phyloP scores from a whole-genome alignment of 2,888 invertebrate species.

The Lepidocyrtoides sp. region DNA sequence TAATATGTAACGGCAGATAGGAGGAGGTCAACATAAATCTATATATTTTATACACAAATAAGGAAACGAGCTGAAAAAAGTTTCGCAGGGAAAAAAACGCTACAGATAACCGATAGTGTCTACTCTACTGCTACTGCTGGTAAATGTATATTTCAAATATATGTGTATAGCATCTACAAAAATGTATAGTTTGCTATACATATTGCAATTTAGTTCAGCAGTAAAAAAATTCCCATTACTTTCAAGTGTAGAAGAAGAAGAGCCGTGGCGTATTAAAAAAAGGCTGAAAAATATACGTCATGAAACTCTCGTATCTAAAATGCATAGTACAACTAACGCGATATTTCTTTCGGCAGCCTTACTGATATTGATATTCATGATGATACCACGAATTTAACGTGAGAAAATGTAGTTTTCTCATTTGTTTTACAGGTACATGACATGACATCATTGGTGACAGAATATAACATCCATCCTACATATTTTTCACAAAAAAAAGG shows the following conservation, averaged over 20 bases:
- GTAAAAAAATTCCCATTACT: constrained; percentile 62
- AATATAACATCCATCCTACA: constrained; percentile 25
- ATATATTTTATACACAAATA: constrained; percentile 33
- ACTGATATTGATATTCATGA: constrained; percentile 10
- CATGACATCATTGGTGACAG: constrained; percentile 37
- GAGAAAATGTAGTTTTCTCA: constrained; percentile 44
- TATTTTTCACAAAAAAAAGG: constrained; percentile 19
- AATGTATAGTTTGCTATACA: no score
- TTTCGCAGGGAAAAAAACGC: constrained; percentile 15
- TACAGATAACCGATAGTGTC: constrained; percentile 3
- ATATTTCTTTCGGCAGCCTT: background rate
- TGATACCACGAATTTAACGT: constrained; percentile 50
- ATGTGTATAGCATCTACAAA: constrained; percentile 6
- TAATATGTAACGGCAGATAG: constrained; percentile 26
- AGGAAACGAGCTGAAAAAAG: constrained; percentile 23
- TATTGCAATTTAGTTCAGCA: constrained; percentile 25
- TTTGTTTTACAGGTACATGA: constrained; percentile 43
- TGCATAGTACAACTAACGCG: constrained; percentile 10
- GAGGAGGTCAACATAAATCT: constrained; percentile 37
- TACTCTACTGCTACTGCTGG: background rate
- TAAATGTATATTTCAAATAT: background rate
- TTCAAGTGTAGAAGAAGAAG: constrained; percentile 51
- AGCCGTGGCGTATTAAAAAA: constrained; percentile 32
- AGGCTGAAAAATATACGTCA: background rate
- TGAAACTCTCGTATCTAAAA: constrained; percentile 29